phyloP scores from a whole-genome alignment of 2,113 vertebrate genomes.

The Thymallus thymallus region DNA sequence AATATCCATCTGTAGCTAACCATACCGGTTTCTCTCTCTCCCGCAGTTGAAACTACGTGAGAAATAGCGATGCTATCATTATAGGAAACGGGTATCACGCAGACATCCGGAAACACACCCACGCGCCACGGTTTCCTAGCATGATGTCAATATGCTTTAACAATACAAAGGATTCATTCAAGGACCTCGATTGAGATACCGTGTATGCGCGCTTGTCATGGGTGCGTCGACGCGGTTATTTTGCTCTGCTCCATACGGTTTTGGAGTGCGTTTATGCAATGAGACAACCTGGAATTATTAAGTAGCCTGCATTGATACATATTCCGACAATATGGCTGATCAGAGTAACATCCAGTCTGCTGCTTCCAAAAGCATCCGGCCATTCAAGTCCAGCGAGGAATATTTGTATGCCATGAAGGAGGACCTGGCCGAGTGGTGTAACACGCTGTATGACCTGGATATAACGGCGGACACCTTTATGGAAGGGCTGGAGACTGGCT shows the following conservation, averaged over 20 bases:
- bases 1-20: conserved; percentile 10
- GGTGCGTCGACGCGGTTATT: conserved; percentile 56
- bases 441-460: conserved; percentile 83
- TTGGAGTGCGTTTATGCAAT: conserved; percentile 40
- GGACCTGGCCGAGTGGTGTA: conserved; percentile 94
- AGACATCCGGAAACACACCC: conserved; percentile 68
- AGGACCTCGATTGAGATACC: conserved; percentile 31
- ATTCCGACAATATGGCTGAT: conserved; percentile 74
- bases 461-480: conserved; percentile 82
- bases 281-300: conserved; percentile 49
- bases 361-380: conserved; percentile 81
- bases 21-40: conserved; percentile 2
- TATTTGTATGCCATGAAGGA: conserved; percentile 98
- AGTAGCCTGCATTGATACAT: conserved; percentile 57
- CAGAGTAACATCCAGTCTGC: conserved; percentile 81
- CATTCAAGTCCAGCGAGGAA: conserved; percentile 86
- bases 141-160: conserved; percentile 54
- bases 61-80: conserved; percentile 55
- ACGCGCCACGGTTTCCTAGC: conserved; percentile 54
- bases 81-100: conserved; percentile 47
- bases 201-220: conserved; percentile 53
- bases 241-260: conserved; percentile 26
- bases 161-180: conserved; percentile 47
- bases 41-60: conserved; percentile 13
- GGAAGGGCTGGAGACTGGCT: conserved; percentile 86